Evolutionary conservation across 2,113 vertebrate genomes (phyloP), one percentile per base, ranked within the genome.

Genomic region (Platysternon megacephalum): DNA sequence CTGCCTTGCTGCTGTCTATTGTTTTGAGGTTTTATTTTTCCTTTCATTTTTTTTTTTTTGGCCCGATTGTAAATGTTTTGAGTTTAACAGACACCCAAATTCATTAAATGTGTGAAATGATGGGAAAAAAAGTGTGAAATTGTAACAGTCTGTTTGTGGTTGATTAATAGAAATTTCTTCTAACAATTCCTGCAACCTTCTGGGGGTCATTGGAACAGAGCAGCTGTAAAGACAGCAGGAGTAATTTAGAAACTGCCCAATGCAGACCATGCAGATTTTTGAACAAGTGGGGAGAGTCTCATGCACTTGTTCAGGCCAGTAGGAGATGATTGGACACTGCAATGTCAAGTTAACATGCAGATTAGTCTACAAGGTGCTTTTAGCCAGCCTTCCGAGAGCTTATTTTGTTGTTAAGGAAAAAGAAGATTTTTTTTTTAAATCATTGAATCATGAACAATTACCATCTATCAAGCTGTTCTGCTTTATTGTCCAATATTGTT

Each of bases 171-270:
- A 98, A 98, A 97, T 98, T 98, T 98, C 97, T 97, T 94, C 97
- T 97, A 97, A 98, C 98, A 98, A 97, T 98, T 96, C 97, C 96
- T 74, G 78, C 96, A 98, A 98, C 98, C 97, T 98, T 98, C 98
- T 42, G 49, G 98, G 98, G 98, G 98, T 98, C 98, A 98, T 94
- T 98, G 98, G 98, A 98, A 98, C 32, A 0, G 98, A 98, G 98
- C 98, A 99, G 98, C 98, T 99, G 98, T 98, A 98, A 95, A 98
- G 98, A 98, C 98, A 99, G 98, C 98, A 98, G 98, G 98, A 98
- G 97, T 88, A 97, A 97, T 98, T 97, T 95, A 98, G 98, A 97
- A 94, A 93, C 97, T 96, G 98, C 97, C 97, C 84, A 52, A 88
- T 97, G 97, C 97, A 95, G 97, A 89, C 97, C 17, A 1, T 24